Percentiles rank a stretch among this genome's conserved stretches.
These are phyloP conservation scores for Paralvinella palmiformis DNA, from an alignment of 1,140 invertebrate species.

Conservation along the genomic window DNA sequence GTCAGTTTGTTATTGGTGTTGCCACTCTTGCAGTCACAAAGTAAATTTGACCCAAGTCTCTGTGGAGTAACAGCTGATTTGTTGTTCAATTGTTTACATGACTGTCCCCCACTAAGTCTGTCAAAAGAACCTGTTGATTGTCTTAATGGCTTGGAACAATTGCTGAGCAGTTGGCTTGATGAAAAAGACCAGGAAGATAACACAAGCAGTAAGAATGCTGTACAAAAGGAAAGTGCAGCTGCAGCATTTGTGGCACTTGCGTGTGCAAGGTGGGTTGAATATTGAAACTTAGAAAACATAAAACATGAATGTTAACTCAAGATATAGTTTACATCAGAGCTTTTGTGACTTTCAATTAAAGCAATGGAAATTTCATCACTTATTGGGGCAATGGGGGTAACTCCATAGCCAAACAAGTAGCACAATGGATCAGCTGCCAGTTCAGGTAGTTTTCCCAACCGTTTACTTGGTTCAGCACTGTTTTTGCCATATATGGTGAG, in stretches of 20 bases:
- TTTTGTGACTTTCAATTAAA: too few species aligned
- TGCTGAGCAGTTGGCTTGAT: constrained; percentile 44
- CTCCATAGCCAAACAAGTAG: too few species aligned
- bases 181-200: constrained; percentile 26
- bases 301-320: too few species aligned
- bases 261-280: constrained; percentile 49
- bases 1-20: constrained; percentile 44
- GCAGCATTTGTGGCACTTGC: constrained; percentile 45
- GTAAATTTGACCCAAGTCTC: constrained; percentile 37
- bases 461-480: too few species aligned
- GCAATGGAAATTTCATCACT: too few species aligned
- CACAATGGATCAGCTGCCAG: too few species aligned
- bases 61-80: constrained; percentile 43
- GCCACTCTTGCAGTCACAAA: constrained; percentile 46
- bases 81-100: constrained; percentile 40
- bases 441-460: too few species aligned
- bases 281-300: too few species aligned
- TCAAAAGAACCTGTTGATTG: constrained; percentile 47
- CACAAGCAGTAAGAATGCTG: too few species aligned
- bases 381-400: too few species aligned
- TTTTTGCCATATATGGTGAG: too few species aligned
- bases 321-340: too few species aligned
- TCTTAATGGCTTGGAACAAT: constrained; percentile 42
- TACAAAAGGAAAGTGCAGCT: constrained; percentile 40
- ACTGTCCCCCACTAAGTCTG: constrained; percentile 45